Percentiles rank a stretch among this genome's conserved stretches.
Conservation (phyloP, 2,888 invertebrate species). For the Branchipolynoe longqiensis region DNA sequence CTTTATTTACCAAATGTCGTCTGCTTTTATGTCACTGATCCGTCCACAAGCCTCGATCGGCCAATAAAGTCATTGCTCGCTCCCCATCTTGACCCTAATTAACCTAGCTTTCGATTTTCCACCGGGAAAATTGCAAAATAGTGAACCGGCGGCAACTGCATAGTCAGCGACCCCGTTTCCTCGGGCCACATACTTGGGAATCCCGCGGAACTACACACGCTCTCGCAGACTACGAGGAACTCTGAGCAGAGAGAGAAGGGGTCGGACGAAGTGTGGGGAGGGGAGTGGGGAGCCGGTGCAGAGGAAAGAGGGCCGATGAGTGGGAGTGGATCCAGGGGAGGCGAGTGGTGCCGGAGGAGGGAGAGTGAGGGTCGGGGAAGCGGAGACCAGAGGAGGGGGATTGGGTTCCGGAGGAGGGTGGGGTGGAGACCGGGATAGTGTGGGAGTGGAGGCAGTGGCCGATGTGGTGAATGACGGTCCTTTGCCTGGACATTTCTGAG, state of each 20-base stretch:
- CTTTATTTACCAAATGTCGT: background rate
- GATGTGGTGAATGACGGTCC: too few species aligned
- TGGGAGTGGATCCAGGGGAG: background rate
- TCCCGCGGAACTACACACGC: conserved; percentile 28
- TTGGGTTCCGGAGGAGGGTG: too few species aligned
- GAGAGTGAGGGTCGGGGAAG: background rate
- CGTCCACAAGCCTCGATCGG: conserved; percentile 31
- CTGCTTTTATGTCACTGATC: conserved; percentile 57
- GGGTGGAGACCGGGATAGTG: too few species aligned
- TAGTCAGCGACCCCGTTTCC: conserved; percentile 45
- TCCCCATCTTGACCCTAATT: conserved; percentile 57
- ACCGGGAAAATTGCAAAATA: conserved; percentile 52
- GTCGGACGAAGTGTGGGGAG: too few species aligned
- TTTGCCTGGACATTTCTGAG: too few species aligned
- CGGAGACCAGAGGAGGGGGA: too few species aligned
- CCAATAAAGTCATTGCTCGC: conserved; percentile 50
- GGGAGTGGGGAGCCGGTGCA: background rate
- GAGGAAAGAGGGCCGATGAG: background rate
- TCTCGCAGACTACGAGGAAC: conserved; percentile 33
- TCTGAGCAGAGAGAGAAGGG: too few species aligned
- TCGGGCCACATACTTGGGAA: conserved; percentile 31
- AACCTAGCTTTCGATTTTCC: conserved; percentile 55
- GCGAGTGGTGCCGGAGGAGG: background rate
- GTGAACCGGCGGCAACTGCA: conserved; percentile 42
- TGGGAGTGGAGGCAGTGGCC: too few species aligned